These are phyloP conservation scores for Caerostris extrusa DNA, from an alignment of 1,140 invertebrate genomes.

Conservation along the genomic window DNA sequence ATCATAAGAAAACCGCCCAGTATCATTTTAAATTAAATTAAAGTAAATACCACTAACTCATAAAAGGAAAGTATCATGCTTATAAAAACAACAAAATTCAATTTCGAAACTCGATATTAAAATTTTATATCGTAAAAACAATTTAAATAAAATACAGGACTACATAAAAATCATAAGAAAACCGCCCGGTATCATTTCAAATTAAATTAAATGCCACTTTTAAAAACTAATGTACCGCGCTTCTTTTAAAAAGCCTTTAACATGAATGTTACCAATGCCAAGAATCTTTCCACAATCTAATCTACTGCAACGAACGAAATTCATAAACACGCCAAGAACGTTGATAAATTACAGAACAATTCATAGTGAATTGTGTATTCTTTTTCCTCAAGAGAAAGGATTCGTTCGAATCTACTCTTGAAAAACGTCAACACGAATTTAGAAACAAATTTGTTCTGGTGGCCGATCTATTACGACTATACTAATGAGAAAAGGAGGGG, in stretches of 20 bases:
- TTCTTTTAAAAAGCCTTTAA: neutral
- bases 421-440: constrained; percentile 1
- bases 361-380: neutral
- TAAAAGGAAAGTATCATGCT: too few relatives aligned
- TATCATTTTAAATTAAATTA: too few relatives aligned
- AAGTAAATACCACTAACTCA: too few relatives aligned
- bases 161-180: too few relatives aligned
- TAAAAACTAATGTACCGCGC: neutral
- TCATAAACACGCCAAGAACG: neutral
- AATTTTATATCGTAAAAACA: too few relatives aligned
- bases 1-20: too few relatives aligned
- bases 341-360: neutral
- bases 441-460: neutral
- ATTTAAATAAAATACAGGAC: too few relatives aligned
- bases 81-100: too few relatives aligned
- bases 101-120: too few relatives aligned
- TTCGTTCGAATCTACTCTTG: neutral
- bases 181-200: too few relatives aligned
- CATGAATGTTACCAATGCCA: neutral
- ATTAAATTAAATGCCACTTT: too few relatives aligned
- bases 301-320: neutral
- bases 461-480: neutral
- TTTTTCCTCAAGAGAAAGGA: neutral
- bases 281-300: constrained; percentile 1
- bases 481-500: neutral